These are phyloP conservation scores for Sebastes dallii DNA, from an alignment of 2,797 vertebrate species.

Conservation along the genomic window DNA sequence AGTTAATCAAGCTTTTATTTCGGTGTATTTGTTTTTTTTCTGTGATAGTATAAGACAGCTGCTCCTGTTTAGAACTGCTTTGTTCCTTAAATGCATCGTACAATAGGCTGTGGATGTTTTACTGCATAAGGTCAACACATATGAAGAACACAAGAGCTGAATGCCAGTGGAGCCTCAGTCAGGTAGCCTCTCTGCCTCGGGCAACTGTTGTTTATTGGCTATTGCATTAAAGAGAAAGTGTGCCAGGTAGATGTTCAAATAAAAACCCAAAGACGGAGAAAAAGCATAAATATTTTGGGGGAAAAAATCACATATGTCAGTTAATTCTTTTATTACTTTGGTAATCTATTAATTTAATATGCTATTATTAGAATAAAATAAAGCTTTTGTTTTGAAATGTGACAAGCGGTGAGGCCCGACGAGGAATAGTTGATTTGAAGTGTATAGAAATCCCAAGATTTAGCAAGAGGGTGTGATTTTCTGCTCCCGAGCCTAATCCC, in stretches of 20 bases:
- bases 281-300: conserved; percentile 46
- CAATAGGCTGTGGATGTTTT: conserved; percentile 68
- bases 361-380: background rate
- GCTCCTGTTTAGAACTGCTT: conserved; percentile 30
- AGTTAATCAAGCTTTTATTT: conserved; percentile 1
- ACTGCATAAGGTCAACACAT: conserved; percentile 74
- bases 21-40: conserved; percentile 5
- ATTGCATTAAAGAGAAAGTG: conserved; percentile 64
- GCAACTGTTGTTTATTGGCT: conserved; percentile 77
- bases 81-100: conserved; percentile 34
- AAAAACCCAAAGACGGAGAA: conserved; percentile 44
- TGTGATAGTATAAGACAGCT: background rate
- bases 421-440: conserved; percentile 76
- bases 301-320: conserved; percentile 1
- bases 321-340: background rate
- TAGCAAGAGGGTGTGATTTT: conserved; percentile 74
- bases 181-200: conserved; percentile 71
- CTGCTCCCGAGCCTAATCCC: conserved; percentile 78
- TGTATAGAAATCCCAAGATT: conserved; percentile 77
- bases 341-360: background rate
- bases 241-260: conserved; percentile 55
- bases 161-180: conserved; percentile 60
- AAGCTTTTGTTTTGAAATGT: conserved; percentile 69
- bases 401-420: conserved; percentile 75
- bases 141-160: conserved; percentile 60